Evolutionary conservation across 2,888 invertebrate species (phyloP), one percentile per base, ranked within the genome.

Genomic region (Heliconius erato): DNA sequence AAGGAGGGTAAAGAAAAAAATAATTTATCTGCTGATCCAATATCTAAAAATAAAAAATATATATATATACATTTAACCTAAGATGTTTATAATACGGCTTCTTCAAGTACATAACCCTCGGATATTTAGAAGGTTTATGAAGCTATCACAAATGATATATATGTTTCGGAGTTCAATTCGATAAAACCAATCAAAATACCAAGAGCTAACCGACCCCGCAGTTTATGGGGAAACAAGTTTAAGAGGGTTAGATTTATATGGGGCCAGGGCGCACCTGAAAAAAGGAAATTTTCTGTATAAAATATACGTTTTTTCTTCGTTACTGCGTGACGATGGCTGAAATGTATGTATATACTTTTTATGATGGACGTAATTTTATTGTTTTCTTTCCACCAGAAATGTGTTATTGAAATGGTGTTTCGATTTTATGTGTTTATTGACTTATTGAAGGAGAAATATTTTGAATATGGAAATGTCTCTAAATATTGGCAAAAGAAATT

Each of bases 151-250:
- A 74, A 74, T 74, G 74, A 74, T 59, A 88, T 88, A 89, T 87
- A 88, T 84, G 88, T 86, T 86, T 84, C 88, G 88, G 87, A 89
- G 88, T 91, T 90, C 91, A 90, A 92, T 92, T 92, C 91, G 92
- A 92, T 93, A 92, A 91, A 93, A 92, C 91, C 92, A 93, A 94
- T 94, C 93, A 88, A 90, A 92, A 91, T 92, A 90, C 89, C 91
- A 87, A 89, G 54, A 54, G 86, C 88, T 89, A 87, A 83, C 86
- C 88, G 89, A 88, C 88, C 89, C 83, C 87, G 85, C 89, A 90
- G 87, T 94, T 93, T 94, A 94, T 92, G 91, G 89, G 86, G 88
- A 89, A 87, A 91, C 91, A 92, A 92, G 88, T 92, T 92, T 91
- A 92, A 90, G 89, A 90, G 89, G 91, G 91, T 91, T 86, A 89